phyloP scores from a whole-genome alignment of 2,113 vertebrate genomes.

The Ploceus nigricollis region DNA sequence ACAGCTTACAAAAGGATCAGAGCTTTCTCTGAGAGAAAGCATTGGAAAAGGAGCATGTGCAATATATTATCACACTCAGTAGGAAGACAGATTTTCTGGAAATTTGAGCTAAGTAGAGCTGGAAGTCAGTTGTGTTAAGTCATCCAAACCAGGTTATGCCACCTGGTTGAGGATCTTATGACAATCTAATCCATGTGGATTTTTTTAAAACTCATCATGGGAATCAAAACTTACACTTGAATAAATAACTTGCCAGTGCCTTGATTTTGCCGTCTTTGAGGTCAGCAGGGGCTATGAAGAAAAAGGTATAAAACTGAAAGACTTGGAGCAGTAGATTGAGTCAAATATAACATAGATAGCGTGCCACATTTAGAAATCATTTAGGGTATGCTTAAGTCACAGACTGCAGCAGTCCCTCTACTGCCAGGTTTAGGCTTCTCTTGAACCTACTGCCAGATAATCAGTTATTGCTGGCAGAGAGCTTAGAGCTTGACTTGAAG shows the following conservation, averaged over 20 bases:
- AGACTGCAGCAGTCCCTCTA: not conserved
- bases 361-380: not conserved
- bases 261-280: not conserved
- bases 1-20: not conserved
- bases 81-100: slow-evolving; percentile 34
- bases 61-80: not conserved
- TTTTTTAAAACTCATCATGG: not conserved
- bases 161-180: not conserved
- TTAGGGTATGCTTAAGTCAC: not conserved
- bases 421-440: slow-evolving; percentile 13
- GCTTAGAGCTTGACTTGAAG: not conserved
- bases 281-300: not conserved
- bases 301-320: not conserved
- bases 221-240: not conserved
- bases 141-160: slow-evolving; percentile 1
- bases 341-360: not conserved
- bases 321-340: not conserved
- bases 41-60: not conserved
- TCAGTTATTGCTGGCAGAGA: slow-evolving; percentile 10
- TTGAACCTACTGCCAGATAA: slow-evolving; percentile 1
- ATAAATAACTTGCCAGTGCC: not conserved
- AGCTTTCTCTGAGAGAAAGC: not conserved
- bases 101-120: slow-evolving; percentile 7
- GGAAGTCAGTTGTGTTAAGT: not conserved
- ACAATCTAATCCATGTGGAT: not conserved